Conservation (phyloP, 2,888 invertebrate species). For the Phortica okadai region DNA sequence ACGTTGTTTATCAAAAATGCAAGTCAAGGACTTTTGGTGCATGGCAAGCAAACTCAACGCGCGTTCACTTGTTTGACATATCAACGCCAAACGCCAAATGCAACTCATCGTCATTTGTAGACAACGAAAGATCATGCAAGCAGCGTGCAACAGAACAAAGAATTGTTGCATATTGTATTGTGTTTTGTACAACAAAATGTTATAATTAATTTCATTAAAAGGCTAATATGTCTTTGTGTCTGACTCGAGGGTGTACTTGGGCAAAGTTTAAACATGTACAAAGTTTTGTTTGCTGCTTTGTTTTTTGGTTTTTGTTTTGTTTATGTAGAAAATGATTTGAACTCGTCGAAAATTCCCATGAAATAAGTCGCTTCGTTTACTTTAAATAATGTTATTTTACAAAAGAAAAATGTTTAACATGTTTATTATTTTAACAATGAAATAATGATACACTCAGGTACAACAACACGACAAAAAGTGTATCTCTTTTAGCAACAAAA, state of each 20-base stretch:
- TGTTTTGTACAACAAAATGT: constrained; percentile 68
- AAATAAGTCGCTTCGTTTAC: constrained; percentile 16
- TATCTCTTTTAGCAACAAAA: constrained; percentile 6
- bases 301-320: not conserved
- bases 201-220: constrained; percentile 61
- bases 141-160: constrained; percentile 38
- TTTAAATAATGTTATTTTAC: constrained; percentile 12
- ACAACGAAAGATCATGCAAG: no score
- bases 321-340: not conserved
- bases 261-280: constrained; percentile 15
- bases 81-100: constrained; percentile 60
- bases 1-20: constrained; percentile 75
- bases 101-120: constrained; percentile 42
- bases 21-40: constrained; percentile 67
- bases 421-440: constrained; percentile 27
- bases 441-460: constrained; percentile 10
- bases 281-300: not conserved
- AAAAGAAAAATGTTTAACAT: constrained; percentile 5
- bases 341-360: constrained; percentile 20
- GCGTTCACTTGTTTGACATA: constrained; percentile 52
- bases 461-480: constrained; percentile 1
- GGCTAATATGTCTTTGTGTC: constrained; percentile 24
- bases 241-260: not conserved
- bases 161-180: constrained; percentile 54
- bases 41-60: constrained; percentile 22